These are phyloP conservation scores for Drosophila meridiana DNA, from an alignment of 2,888 invertebrate species.

Conservation along the genomic window DNA sequence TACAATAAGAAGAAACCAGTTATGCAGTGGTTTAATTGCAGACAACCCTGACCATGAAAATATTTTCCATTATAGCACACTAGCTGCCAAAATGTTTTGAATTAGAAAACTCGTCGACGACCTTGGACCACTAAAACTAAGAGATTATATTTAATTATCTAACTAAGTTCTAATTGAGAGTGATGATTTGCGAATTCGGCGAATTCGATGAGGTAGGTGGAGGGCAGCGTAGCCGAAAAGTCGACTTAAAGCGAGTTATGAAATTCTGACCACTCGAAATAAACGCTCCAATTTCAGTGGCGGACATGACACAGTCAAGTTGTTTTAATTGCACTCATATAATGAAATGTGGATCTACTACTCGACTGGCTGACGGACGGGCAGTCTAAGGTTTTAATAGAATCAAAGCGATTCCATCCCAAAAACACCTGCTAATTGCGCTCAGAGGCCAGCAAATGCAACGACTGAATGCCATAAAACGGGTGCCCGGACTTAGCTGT, in stretches of 20 bases:
- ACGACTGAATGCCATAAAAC: slow-evolving; percentile 14
- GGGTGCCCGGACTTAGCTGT: slow-evolving; percentile 12
- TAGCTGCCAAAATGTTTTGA: slow-evolving; percentile 5
- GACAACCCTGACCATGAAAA: slow-evolving; percentile 47
- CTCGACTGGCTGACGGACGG: not conserved
- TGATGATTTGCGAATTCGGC: slow-evolving; percentile 2
- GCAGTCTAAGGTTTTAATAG: slow-evolving; percentile 36
- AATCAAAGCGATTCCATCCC: slow-evolving; percentile 53
- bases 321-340: slow-evolving; percentile 64
- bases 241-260: slow-evolving; percentile 31
- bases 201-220: slow-evolving; percentile 19
- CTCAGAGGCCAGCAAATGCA: slow-evolving; percentile 35
- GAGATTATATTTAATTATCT: slow-evolving; percentile 25
- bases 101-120: slow-evolving; percentile 28
- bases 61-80: slow-evolving; percentile 14
- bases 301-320: slow-evolving; percentile 67
- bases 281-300: slow-evolving; percentile 55
- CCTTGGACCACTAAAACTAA: slow-evolving; percentile 48
- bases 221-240: slow-evolving; percentile 11
- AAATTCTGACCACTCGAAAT: slow-evolving; percentile 58
- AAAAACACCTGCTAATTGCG: slow-evolving; percentile 54
- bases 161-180: slow-evolving; percentile 16
- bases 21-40: slow-evolving; percentile 17
- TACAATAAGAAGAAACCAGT: slow-evolving; percentile 42
- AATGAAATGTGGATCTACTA: slow-evolving; percentile 48